A percentile compares a stretch with the other conserved stretches of the same genome.
These are phyloP conservation scores for Tridacna crocea DNA, from an alignment of 2,888 invertebrate genomes.

Conservation along the genomic window DNA sequence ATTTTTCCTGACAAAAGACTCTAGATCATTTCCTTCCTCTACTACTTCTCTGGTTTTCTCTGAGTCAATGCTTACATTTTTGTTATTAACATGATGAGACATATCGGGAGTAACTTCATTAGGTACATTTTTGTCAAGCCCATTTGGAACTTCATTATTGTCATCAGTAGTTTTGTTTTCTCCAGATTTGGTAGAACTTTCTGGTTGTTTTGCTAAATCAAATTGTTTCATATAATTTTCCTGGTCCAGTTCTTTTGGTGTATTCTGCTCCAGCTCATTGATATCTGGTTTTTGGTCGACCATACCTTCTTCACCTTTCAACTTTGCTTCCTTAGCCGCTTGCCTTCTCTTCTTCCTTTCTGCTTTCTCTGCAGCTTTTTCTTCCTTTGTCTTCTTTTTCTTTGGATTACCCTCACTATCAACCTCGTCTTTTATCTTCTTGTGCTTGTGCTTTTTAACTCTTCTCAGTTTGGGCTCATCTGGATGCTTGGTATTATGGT, in stretches of 20 bases:
- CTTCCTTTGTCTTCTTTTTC: conserved; percentile 19
- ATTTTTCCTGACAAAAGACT: conserved; percentile 19
- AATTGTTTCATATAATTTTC: conserved; percentile 23
- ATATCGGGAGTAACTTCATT: neutral
- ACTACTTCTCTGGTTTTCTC: neutral
- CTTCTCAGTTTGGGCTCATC: conserved; percentile 11
- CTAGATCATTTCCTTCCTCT: conserved; percentile 14
- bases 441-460: conserved; percentile 4
- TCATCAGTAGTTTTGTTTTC: neutral
- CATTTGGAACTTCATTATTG: no score
- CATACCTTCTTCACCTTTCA: neutral
- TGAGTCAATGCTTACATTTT: neutral
- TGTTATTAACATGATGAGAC: neutral
- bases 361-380: conserved; percentile 9
- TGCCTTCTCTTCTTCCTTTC: conserved; percentile 6
- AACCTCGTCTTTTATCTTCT: neutral
- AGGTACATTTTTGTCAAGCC: neutral
- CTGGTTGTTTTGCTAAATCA: conserved; percentile 9
- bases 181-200: neutral
- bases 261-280: neutral
- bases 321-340: neutral
- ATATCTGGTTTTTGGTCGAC: neutral
- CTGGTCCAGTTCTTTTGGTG: conserved; percentile 11
- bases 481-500: conserved; percentile 17
- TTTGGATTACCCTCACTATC: neutral